Base-by-base conservation (phyloP, 2,113 vertebrate species). In the Misgurnus mizolepis region DNA sequence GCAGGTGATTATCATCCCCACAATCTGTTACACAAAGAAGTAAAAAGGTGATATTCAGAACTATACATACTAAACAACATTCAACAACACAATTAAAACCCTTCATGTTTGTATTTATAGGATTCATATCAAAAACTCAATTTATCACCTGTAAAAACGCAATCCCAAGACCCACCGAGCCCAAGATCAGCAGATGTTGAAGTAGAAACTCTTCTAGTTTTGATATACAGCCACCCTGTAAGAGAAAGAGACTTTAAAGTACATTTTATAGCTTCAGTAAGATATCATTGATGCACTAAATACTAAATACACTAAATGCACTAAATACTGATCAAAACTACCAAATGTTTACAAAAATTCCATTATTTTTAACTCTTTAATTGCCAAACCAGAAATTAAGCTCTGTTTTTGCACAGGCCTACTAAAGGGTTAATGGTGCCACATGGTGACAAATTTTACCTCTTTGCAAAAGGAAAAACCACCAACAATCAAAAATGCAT, bases 1-100 rank as follows among this genome's bases (percentile, higher is more conserved):
- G 93, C 96, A 99, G 9, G 97, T 98, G 86, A 98, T 95, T 88
- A 98, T 92, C 95, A 99, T 98, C 80, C 98, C 98, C 1, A 99
- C 92, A 78, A 99, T 91, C 98, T 70, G 86, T 76, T 82, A 88
- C 18, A 83, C 15, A 83, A 7, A 85, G 7, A 65, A 50, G 17
- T 73, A 41, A 4, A 45, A 7, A 14, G 1, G 10, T 53, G 3
- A 49, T 50, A 50, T 50, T 50, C 49, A 50, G 12, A 22, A 22
- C 14, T 15, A 15, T 2, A 55, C 14, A 15, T 5, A 5, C 14
- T 15, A 55, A 17, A 56, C 15, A 17, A 56, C 15, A 17, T 56
- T 56, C 15, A n/a, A 6, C 17, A 14, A 75, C 0, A n/a, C n/a
- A n/a, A n/a, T n/a, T n/a, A n/a, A n/a, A n/a, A 39, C 49, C 4